phyloP scores from a whole-genome alignment of 2,797 vertebrate genomes.

The Sebastes glaucus region DNA sequence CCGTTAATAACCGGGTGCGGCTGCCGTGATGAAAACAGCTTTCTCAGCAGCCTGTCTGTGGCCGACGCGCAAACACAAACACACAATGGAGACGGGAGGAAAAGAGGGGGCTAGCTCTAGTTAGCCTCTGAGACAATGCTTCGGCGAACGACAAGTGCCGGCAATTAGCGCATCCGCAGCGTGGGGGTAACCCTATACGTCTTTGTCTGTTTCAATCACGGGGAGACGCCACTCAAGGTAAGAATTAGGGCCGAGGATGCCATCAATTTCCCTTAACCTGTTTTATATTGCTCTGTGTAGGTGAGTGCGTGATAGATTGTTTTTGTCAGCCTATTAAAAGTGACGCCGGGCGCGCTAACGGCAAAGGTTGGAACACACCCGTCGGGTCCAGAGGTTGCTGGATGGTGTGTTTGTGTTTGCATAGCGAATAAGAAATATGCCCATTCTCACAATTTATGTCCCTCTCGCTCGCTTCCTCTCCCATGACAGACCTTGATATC shows the following conservation, averaged over 20 bases:
- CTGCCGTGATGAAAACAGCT: conserved; percentile 82
- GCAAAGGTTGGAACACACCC: conserved; percentile 63
- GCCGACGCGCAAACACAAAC: conserved; percentile 84
- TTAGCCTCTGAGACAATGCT: conserved; percentile 94
- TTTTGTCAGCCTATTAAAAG: conserved; percentile 95
- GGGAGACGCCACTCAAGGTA: conserved; percentile 85
- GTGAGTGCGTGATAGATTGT: conserved; percentile 90
- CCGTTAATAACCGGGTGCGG: conserved; percentile 90
- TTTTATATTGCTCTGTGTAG: conserved; percentile 89
- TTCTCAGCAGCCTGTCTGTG: conserved; percentile 89
- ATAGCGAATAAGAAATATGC: neutral
- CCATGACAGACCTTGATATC: conserved; percentile 50
- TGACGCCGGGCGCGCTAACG: conserved; percentile 79
- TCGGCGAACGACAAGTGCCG: conserved; percentile 89
- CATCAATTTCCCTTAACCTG: conserved; percentile 95
- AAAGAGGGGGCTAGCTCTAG: conserved; percentile 76
- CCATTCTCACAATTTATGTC: conserved; percentile 50
- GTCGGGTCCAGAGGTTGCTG: neutral
- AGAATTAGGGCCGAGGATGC: conserved; percentile 91
- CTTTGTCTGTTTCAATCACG: conserved; percentile 96
- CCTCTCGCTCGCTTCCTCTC: conserved; percentile 28
- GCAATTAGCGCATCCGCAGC: conserved; percentile 92
- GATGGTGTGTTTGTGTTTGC: conserved; percentile 1
- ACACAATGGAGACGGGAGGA: conserved; percentile 78
- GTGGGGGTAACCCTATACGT: conserved; percentile 91